These are phyloP conservation scores for Eledona agricola DNA, from an alignment of 2,888 invertebrate species.

Conservation along the genomic window DNA sequence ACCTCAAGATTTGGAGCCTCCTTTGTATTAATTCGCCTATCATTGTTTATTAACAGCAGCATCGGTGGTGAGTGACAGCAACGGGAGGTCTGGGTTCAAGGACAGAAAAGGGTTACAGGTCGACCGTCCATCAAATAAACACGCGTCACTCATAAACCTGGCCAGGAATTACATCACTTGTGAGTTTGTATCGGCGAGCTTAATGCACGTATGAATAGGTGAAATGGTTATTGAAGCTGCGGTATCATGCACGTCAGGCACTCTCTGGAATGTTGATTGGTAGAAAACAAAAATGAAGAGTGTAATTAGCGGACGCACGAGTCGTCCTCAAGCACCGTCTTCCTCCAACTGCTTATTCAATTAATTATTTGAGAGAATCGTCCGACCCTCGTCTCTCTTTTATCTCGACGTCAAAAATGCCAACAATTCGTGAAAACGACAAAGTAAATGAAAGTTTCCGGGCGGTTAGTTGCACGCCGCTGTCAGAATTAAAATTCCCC, in stretches of 20 bases:
- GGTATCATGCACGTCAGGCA: conserved; percentile 30
- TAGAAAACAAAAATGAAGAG: conserved; percentile 26
- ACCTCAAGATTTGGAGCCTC: no score
- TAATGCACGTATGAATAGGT: conserved; percentile 28
- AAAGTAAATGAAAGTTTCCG: conserved; percentile 41
- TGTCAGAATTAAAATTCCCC: conserved; percentile 45
- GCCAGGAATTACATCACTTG: conserved; percentile 30
- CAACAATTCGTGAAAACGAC: conserved; percentile 40
- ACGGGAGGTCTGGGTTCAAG: conserved; percentile 38
- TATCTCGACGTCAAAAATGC: conserved; percentile 30
- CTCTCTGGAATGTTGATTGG: conserved; percentile 34
- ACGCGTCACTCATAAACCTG: conserved; percentile 28
- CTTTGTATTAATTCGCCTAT: conserved; percentile 34
- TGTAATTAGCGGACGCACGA: conserved; percentile 32
- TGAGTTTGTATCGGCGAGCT: conserved; percentile 18
- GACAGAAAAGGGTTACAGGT: conserved; percentile 42
- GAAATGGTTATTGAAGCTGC: conserved; percentile 31
- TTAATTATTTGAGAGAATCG: background rate
- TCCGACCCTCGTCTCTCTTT: background rate
- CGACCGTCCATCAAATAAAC: conserved; percentile 36
- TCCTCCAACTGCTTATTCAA: conserved; percentile 20
- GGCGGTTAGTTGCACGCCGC: conserved; percentile 36
- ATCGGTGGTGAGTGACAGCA: conserved; percentile 38
- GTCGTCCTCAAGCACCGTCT: conserved; percentile 5
- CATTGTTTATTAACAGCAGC: conserved; percentile 38